These are phyloP conservation scores for Lepisosteus osseus DNA, from an alignment of 2,113 vertebrate species.

Conservation along the genomic window DNA sequence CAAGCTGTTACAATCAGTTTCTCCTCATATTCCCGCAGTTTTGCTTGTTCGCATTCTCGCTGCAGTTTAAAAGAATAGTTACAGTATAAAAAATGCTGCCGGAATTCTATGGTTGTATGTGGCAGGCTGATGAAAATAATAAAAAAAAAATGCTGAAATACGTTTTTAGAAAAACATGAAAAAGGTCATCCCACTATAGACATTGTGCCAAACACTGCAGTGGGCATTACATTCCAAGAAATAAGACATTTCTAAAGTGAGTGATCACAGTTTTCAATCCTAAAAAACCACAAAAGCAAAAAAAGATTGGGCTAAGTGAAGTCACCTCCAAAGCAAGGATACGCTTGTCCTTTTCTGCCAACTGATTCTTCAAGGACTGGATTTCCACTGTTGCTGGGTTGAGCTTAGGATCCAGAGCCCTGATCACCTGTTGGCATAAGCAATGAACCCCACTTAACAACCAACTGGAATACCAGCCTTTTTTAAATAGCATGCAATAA, in stretches of 20 bases:
- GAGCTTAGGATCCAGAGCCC: slow-evolving; percentile 90
- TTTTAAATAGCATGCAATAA: no score
- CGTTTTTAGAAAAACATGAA: background rate
- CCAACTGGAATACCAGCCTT: no score
- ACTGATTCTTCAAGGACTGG: slow-evolving; percentile 81
- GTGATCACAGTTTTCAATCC: slow-evolving; percentile 4
- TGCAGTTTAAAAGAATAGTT: slow-evolving; percentile 40
- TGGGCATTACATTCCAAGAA: no score
- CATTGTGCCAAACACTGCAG: background rate
- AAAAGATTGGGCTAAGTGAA: slow-evolving; percentile 13
- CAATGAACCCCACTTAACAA: no score
- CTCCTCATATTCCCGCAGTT: slow-evolving; percentile 88
- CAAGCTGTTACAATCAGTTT: slow-evolving; percentile 93
- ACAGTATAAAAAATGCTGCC: background rate
- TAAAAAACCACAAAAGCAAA: background rate
- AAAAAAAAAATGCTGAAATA: background rate
- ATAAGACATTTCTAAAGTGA: background rate
- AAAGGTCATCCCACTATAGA: background rate
- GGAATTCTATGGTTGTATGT: no score
- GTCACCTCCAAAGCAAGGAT: slow-evolving; percentile 82
- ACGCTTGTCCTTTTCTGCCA: slow-evolving; percentile 84
- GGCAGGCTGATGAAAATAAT: no score
- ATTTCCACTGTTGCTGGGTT: slow-evolving; percentile 96
- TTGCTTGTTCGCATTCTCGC: slow-evolving; percentile 87
- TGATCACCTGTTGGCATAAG: slow-evolving; percentile 76